A percentile compares a stretch with the other conserved stretches of the same genome.
These are phyloP conservation scores for Cephalopterus ornatus DNA, from an alignment of 2,113 vertebrate genomes.

Conservation along the genomic window DNA sequence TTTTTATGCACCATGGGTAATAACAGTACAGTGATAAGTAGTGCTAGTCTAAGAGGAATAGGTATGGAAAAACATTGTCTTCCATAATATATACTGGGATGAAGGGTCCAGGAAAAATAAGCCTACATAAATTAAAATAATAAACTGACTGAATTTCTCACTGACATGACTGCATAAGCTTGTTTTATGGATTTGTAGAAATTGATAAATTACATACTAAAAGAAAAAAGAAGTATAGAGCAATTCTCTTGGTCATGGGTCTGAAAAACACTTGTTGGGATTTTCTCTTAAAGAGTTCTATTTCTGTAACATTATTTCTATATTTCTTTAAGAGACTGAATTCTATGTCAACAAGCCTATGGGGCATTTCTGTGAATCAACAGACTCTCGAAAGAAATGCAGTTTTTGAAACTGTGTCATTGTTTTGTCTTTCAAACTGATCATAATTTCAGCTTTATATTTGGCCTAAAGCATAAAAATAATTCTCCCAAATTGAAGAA, in stretches of 20 bases:
- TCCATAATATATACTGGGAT: not conserved
- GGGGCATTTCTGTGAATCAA: not conserved
- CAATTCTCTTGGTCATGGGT: not conserved
- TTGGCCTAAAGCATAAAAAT: not conserved
- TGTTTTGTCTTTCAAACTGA: not conserved
- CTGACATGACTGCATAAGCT: not conserved
- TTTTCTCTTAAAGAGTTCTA: not conserved
- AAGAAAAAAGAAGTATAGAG: fast-evolving
- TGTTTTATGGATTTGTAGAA: not conserved
- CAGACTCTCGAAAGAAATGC: not conserved
- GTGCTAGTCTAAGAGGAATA: not conserved
- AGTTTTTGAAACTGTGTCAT: not conserved
- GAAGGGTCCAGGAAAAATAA: not conserved
- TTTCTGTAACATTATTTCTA: not conserved
- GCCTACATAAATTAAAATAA: not conserved
- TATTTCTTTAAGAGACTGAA: not conserved
- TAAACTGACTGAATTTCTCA: not conserved
- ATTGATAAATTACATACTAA: not conserved
- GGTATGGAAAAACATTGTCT: not conserved
- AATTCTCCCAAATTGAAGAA: not conserved
- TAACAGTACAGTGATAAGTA: not conserved
- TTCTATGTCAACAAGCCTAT: not conserved
- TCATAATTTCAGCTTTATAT: not conserved
- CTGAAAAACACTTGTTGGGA: not conserved
- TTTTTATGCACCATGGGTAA: not conserved